Base-by-base conservation (phyloP, 2,113 vertebrate genomes). In the Nothocercus nigrocapillus region DNA sequence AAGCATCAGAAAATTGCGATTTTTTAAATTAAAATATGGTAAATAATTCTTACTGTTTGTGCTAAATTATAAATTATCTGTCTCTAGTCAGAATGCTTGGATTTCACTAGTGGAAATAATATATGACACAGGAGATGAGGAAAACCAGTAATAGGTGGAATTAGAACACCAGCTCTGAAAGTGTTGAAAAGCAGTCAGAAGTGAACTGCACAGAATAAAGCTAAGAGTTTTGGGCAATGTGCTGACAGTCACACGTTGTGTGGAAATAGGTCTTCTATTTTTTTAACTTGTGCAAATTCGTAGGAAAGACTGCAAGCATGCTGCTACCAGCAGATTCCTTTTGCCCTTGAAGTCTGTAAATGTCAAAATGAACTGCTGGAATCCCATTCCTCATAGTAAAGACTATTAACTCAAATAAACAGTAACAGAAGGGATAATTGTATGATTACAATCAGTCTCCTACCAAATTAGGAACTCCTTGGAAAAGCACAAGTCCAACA, bases 211-310 rank as follows among this genome's bases (percentile, higher is more conserved):
- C 8, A 80, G 47, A 88, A 69, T 34, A 88, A 72, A 96, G 56
- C 18, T 85, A 89, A 92, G 88, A 64, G 9, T 4, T 96, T 79
- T 92, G 62, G 56, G 59, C 53, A 90, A 81, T 28, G 53, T 87
- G 28, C 20, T 89, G 73, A 91, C 20, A 70, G 18, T 72, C 30
- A 25, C 16, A 69, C 1, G 61, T 47, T 76, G 3, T 7, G 2
- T 64, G 38, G 30, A 91, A 88, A 87, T 36, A 89, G 40, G 11
- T 4, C 15, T 8, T 27, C 54, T 76, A 53, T 70, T 76, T 82
- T 85, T 70, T 4, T 3, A 67, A 70, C 82, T 66, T 17, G 36
- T 44, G 9, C 13, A 40, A 40, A 3, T 14, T 75, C 27, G 89
- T 58, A 72, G 62, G 83, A 34, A 77, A 87, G 13, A 5, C 30